These are phyloP conservation scores for Paedocypris sp. DNA, from an alignment of 2,113 vertebrate species.

Conservation along the genomic window DNA sequence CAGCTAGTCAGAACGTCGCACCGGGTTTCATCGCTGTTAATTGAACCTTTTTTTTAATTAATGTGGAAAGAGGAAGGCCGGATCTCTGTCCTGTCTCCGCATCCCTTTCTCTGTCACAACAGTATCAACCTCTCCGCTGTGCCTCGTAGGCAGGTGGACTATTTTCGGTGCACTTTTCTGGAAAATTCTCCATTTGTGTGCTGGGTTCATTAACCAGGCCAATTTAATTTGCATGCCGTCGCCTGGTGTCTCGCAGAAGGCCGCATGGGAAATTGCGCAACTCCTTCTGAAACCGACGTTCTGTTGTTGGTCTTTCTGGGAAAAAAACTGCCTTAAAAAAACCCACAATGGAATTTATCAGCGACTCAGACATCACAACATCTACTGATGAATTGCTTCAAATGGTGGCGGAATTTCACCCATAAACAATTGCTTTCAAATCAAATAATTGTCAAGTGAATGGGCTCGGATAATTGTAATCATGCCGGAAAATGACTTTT, in stretches of 20 bases:
- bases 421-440: no score
- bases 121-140: conserved; percentile 53
- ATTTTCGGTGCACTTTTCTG: conserved; percentile 48
- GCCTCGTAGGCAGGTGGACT: conserved; percentile 51
- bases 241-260: conserved; percentile 50
- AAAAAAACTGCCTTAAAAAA: no score
- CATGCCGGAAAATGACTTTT: no score
- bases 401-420: no score
- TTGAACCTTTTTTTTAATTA: conserved; percentile 74
- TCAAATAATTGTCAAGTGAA: no score
- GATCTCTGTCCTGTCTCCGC: conserved; percentile 57
- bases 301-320: background rate
- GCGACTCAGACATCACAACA: no score
- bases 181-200: conserved; percentile 34
- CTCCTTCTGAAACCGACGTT: background rate
- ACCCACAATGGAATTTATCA: no score
- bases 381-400: no score
- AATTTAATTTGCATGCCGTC: conserved; percentile 55
- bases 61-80: conserved; percentile 61
- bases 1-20: conserved; percentile 58
- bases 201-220: conserved; percentile 52
- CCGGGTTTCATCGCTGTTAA: conserved; percentile 67
- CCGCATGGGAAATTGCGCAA: conserved; percentile 48
- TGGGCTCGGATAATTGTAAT: no score
- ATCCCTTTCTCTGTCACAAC: conserved; percentile 58